Evolutionary conservation across 23 tunicate species (phyloP).

Genomic region (Styela clava): DNA sequence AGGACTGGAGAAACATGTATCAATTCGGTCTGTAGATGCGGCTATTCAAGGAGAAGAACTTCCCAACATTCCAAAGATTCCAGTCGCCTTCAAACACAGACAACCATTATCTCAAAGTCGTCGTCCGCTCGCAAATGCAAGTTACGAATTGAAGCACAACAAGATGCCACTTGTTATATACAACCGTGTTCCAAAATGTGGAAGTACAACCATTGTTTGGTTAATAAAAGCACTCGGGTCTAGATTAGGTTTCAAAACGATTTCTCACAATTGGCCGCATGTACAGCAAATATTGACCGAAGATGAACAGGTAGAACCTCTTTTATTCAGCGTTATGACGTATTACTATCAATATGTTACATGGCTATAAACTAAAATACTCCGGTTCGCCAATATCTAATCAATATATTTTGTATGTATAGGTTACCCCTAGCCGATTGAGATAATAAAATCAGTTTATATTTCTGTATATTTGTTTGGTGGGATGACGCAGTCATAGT

Average conservation of each 20-base stretch:
- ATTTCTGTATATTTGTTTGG: too few species aligned
- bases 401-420: too few species aligned
- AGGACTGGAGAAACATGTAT: too few species aligned
- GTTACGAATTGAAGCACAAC: not conserved
- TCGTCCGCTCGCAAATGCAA: not conserved
- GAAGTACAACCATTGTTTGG: constrained; percentile 4
- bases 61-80: not conserved
- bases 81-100: not conserved
- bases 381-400: too few species aligned
- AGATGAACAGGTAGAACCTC: not conserved
- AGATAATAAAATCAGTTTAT: too few species aligned
- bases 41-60: not conserved
- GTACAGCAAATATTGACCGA: not conserved
- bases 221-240: not conserved
- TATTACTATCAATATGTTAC: not conserved
- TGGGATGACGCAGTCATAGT: too few species aligned
- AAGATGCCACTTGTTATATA: not conserved
- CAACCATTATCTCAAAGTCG: not conserved
- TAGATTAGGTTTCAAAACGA: not conserved
- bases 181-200: constrained; percentile 8
- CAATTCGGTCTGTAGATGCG: not conserved
- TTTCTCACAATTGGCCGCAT: not conserved
- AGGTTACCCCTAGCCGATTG: too few species aligned
- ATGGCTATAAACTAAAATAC: too few species aligned
- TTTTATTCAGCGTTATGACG: not conserved